phyloP scores from a whole-genome alignment of 2,888 invertebrate genomes.

The Achlya flavicornis region DNA sequence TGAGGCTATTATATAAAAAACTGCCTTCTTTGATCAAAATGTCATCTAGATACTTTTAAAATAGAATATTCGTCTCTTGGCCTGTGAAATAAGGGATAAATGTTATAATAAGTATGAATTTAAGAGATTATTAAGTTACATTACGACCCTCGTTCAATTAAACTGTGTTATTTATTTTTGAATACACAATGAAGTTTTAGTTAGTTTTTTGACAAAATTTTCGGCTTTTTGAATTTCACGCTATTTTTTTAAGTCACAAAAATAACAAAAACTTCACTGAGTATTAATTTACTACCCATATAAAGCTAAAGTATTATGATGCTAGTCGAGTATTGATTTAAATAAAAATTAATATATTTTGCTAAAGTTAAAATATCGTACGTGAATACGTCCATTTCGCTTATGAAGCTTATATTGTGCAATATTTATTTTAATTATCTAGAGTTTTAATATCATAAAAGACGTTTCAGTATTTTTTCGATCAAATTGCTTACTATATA shows the following conservation, averaged over 20 bases:
- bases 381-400: constrained; percentile 65
- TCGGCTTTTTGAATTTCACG: background rate
- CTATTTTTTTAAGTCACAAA: constrained; percentile 34
- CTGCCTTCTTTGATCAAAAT: background rate
- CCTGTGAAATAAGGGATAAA: constrained; percentile 62
- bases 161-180: constrained; percentile 24
- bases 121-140: constrained; percentile 31
- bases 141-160: constrained; percentile 38
- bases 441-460: constrained; percentile 28
- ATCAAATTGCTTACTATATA: background rate
- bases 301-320: constrained; percentile 75
- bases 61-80: constrained; percentile 74
- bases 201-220: background rate
- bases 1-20: background rate
- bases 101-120: constrained; percentile 41
- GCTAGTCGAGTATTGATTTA: constrained; percentile 72
- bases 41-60: constrained; percentile 52
- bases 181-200: background rate
- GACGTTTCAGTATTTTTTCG: constrained; percentile 15
- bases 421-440: constrained; percentile 49
- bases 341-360: constrained; percentile 21
- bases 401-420: constrained; percentile 68
- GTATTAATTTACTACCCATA: constrained; percentile 27
- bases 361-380: constrained; percentile 27
- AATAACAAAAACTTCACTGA: background rate